Conservation (phyloP, 2,113 vertebrate genomes). For the Equus przewalskii region DNA sequence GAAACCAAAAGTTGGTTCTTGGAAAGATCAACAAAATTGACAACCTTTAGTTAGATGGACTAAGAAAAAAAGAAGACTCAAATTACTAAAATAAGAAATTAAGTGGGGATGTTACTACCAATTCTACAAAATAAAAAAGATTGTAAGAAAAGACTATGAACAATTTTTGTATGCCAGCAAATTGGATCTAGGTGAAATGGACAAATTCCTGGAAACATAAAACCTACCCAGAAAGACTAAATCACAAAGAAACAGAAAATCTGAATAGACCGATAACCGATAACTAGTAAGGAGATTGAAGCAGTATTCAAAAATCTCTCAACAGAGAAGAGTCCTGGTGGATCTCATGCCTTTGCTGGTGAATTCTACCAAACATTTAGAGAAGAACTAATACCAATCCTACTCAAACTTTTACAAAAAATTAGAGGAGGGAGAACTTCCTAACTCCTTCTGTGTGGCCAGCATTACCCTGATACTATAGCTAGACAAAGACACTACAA, state of each 20-base stretch:
- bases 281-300: neutral
- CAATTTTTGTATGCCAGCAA: neutral
- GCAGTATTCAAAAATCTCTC: neutral
- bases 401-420: neutral
- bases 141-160: neutral
- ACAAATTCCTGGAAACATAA: neutral
- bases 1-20: neutral
- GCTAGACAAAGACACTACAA: neutral
- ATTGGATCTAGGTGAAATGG: neutral
- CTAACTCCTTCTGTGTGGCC: neutral
- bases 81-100: neutral
- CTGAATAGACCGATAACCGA: neutral
- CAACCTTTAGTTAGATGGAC: neutral
- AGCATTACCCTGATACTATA: neutral
- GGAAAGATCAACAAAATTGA: neutral
- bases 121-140: constrained; percentile 9
- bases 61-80: neutral
- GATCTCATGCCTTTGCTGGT: neutral
- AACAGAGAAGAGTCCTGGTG: neutral
- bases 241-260: neutral
- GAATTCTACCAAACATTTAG: neutral
- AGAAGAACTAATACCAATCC: neutral
- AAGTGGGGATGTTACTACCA: neutral
- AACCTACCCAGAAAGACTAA: neutral
- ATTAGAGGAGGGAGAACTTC: neutral